phyloP scores from a whole-genome alignment of 2,113 vertebrate species.

The Neoarius graeffei region DNA sequence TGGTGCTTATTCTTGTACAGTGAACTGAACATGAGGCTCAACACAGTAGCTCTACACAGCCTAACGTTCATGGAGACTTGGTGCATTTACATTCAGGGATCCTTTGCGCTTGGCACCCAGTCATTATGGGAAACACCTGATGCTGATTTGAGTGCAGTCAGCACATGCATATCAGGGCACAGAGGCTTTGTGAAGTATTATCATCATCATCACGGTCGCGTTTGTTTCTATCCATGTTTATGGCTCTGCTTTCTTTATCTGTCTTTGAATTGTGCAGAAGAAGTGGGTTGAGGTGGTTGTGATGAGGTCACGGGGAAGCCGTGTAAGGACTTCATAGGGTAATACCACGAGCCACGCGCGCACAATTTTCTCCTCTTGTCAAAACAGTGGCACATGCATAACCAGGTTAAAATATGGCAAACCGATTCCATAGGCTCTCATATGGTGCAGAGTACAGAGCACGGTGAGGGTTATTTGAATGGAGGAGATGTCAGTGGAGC shows the following conservation, averaged over 20 bases:
- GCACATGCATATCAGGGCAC: too few relatives aligned
- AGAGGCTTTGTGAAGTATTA: too few relatives aligned
- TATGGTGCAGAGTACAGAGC: slow-evolving; percentile 62
- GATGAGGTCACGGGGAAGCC: not conserved
- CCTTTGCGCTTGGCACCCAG: too few relatives aligned
- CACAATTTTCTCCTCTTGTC: slow-evolving; percentile 20
- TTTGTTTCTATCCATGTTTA: too few relatives aligned
- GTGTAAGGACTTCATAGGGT: not conserved
- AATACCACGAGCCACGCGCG: slow-evolving; percentile 8
- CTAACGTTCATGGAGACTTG: too few relatives aligned
- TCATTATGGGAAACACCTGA: too few relatives aligned
- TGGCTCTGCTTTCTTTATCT: not conserved
- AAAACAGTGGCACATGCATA: slow-evolving; percentile 42
- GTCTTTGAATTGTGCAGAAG: not conserved
- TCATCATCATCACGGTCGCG: too few relatives aligned
- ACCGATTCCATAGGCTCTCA: slow-evolving; percentile 68
- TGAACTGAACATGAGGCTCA: too few relatives aligned
- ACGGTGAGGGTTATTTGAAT: slow-evolving; percentile 63
- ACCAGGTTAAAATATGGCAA: slow-evolving; percentile 74
- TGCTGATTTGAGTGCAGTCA: too few relatives aligned
- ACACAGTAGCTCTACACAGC: too few relatives aligned
- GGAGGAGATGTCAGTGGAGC: slow-evolving; percentile 72
- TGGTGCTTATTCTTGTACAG: too few relatives aligned
- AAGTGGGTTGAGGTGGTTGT: not conserved
- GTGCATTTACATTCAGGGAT: too few relatives aligned